Conservation (phyloP, 1,140 invertebrate species). For the Philotrypesis tridentata region DNA sequence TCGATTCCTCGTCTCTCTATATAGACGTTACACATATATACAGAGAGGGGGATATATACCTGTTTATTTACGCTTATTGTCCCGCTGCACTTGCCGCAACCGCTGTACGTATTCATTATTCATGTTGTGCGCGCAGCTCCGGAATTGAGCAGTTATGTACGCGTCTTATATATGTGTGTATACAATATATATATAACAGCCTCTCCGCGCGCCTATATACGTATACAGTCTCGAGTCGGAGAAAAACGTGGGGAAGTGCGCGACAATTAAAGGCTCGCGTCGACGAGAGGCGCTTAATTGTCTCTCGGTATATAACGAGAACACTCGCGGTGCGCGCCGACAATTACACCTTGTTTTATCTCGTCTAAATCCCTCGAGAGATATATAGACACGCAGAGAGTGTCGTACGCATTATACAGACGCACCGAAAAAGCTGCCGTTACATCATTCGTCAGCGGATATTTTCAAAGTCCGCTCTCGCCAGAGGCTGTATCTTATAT, state of each 20-base stretch:
- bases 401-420: neutral
- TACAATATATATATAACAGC: too few relatives aligned
- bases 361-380: neutral
- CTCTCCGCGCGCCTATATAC: too few relatives aligned
- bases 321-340: too few relatives aligned
- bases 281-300: too few relatives aligned
- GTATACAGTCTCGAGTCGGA: too few relatives aligned
- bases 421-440: neutral
- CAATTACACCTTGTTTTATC: neutral
- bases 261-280: slow-evolving; percentile 12
- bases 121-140: neutral
- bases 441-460: neutral
- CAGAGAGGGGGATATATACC: too few relatives aligned
- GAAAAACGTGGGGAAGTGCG: neutral
- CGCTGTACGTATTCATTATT: neutral
- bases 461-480: too few relatives aligned
- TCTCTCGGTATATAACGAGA: neutral
- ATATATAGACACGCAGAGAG: too few relatives aligned
- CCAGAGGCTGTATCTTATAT: too few relatives aligned
- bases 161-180: too few relatives aligned
- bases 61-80: neutral
- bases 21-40: too few relatives aligned
- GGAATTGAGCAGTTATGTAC: neutral
- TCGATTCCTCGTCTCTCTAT: too few relatives aligned
- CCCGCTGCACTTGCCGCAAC: neutral